Evolutionary conservation across 2,113 vertebrate species (phyloP).

Genomic region (Typhlomys cinereus): DNA sequence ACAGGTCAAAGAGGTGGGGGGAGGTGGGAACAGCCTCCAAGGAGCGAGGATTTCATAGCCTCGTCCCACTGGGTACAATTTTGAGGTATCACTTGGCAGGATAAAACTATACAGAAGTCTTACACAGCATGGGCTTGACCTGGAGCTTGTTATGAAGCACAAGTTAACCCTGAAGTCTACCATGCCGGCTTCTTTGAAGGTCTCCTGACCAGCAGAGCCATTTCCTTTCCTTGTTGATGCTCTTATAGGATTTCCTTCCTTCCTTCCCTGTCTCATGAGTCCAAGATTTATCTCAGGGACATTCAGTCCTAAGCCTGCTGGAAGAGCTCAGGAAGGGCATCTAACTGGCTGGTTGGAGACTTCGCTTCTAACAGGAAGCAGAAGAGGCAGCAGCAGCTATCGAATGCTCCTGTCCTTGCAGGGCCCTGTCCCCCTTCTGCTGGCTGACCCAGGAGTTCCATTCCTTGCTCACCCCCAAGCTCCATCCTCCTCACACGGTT

Average conservation of each 20-base stretch:
- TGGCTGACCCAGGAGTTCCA: background rate
- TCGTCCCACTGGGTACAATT: no score
- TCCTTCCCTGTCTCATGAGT: background rate
- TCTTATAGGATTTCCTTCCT: background rate
- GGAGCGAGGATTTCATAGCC: no score
- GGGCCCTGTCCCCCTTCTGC: background rate
- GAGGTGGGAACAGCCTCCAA: background rate
- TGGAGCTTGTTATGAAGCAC: no score
- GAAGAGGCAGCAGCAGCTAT: no score
- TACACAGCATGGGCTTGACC: no score
- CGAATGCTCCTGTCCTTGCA: no score
- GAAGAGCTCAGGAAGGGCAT: background rate
- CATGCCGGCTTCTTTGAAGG: background rate
- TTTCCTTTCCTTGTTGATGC: background rate
- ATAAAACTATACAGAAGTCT: no score
- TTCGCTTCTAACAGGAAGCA: background rate
- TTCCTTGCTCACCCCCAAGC: background rate
- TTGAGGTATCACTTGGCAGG: no score
- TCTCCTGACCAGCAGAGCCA: background rate
- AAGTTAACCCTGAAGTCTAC: no score
- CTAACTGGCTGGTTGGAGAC: background rate
- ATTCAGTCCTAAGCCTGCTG: background rate
- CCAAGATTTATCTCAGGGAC: background rate
- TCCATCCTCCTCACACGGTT: background rate
- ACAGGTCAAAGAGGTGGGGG: background rate